Evolutionary conservation across 2,888 invertebrate species (phyloP).

Genomic region (Helobdella robusta): DNA sequence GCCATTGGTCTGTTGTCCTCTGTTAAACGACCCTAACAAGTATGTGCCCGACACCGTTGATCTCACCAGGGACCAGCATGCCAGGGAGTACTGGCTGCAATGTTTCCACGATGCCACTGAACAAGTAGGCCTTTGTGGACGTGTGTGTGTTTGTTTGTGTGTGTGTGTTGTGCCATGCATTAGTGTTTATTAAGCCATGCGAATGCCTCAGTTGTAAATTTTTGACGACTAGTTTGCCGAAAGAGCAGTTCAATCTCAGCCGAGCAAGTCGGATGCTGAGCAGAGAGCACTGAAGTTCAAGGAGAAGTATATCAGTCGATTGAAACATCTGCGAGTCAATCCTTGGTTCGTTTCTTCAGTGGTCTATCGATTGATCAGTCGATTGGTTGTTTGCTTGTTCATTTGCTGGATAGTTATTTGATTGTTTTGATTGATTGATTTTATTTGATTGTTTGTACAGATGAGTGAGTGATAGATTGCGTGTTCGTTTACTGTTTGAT

Average conservation of each 20-base stretch:
- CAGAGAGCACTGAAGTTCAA: constrained; percentile 72
- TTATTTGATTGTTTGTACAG: too few relatives aligned
- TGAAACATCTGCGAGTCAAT: constrained; percentile 66
- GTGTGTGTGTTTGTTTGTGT: too few relatives aligned
- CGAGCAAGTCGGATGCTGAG: constrained; percentile 64
- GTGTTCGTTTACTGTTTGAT: too few relatives aligned
- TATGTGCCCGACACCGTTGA: constrained; percentile 88
- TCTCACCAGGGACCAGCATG: constrained; percentile 71
- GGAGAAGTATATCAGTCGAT: constrained; percentile 68
- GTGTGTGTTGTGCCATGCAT: too few relatives aligned
- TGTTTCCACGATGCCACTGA: constrained; percentile 76
- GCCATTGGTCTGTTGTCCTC: constrained; percentile 60
- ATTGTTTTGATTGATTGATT: too few relatives aligned
- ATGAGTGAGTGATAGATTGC: too few relatives aligned
- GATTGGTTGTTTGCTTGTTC: too few relatives aligned
- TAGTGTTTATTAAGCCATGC: too few relatives aligned
- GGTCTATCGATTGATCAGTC: too few relatives aligned
- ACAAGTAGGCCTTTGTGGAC: constrained; percentile 57
- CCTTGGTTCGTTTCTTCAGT: constrained; percentile 73
- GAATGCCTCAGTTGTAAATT: neutral
- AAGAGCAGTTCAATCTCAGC: constrained; percentile 70
- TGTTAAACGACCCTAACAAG: constrained; percentile 66
- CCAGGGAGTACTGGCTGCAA: constrained; percentile 77
- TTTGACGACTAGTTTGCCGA: constrained; percentile 57
- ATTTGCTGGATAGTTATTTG: too few relatives aligned